These are phyloP conservation scores for Fragum whitleyi DNA, from an alignment of 2,888 invertebrate genomes.

Conservation along the genomic window DNA sequence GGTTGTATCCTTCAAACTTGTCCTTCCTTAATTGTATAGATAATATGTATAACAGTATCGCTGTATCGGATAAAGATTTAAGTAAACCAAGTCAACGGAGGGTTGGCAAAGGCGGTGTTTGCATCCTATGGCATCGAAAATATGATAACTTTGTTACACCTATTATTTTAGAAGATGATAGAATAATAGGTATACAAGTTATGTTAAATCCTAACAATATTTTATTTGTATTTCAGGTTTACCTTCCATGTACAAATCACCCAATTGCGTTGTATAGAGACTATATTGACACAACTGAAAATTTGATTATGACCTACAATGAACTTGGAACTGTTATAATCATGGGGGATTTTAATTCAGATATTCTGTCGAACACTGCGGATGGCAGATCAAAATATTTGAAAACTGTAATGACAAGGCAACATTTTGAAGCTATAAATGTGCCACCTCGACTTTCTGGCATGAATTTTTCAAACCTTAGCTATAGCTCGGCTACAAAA, in stretches of 20 bases:
- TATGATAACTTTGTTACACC: background rate
- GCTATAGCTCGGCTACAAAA: background rate
- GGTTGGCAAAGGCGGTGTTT: conserved; percentile 15
- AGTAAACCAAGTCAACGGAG: background rate
- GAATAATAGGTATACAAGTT: conserved; percentile 25
- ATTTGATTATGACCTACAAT: background rate
- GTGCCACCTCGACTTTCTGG: background rate
- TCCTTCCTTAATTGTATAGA: conserved; percentile 21
- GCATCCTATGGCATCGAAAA: conserved; percentile 12
- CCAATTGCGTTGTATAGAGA: background rate
- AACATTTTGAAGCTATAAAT: background rate
- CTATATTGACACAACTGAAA: conserved; percentile 25
- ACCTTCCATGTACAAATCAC: conserved; percentile 25
- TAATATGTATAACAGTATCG: conserved; percentile 23
- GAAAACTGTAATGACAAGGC: background rate
- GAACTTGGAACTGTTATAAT: conserved; percentile 6
- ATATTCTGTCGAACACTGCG: background rate
- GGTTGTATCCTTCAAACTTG: conserved; percentile 20
- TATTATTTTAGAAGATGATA: background rate
- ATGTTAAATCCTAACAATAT: background rate
- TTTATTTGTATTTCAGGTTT: conserved; percentile 21
- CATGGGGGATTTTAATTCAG: conserved; percentile 27
- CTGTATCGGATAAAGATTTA: conserved; percentile 14
- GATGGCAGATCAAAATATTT: background rate
- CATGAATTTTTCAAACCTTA: background rate